Evolutionary conservation across 64 coral and sea anemone genomes (phyloP).

Genomic region (Exaiptasia diaphana): DNA sequence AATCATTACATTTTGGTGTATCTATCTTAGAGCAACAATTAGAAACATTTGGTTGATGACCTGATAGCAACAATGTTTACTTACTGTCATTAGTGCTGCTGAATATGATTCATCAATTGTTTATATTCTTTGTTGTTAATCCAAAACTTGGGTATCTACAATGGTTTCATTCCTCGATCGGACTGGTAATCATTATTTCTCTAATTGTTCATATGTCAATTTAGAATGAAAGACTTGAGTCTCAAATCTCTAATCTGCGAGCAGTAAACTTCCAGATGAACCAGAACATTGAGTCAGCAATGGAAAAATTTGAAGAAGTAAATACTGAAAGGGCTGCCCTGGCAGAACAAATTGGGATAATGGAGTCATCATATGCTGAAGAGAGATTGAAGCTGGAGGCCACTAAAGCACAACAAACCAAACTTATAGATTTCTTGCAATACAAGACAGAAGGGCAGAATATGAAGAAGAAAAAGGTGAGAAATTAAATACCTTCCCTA

Average conservation of each 20-base stretch:
- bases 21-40: too few species aligned
- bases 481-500: not conserved
- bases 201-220: too few species aligned
- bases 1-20: too few species aligned
- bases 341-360: conserved; percentile 78
- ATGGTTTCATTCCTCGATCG: too few species aligned
- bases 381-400: conserved; percentile 92
- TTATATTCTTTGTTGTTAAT: too few species aligned
- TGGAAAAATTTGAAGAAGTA: conserved; percentile 76
- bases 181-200: too few species aligned
- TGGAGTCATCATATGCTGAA: conserved; percentile 88
- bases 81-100: too few species aligned
- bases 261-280: conserved; percentile 83
- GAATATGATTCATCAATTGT: too few species aligned
- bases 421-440: conserved; percentile 95
- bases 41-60: too few species aligned
- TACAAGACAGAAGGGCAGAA: conserved; percentile 74
- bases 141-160: too few species aligned
- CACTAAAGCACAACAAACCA: conserved; percentile 87
- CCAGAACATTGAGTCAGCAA: conserved; percentile 69
- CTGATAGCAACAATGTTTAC: too few species aligned
- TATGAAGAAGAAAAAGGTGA: conserved; percentile 86
- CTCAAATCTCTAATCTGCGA: conserved; percentile 58
- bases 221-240: conserved; percentile 25
- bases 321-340: conserved; percentile 61